Evolutionary conservation across 1,140 invertebrate species (phyloP).

Genomic region (Camponotus vicinus): DNA sequence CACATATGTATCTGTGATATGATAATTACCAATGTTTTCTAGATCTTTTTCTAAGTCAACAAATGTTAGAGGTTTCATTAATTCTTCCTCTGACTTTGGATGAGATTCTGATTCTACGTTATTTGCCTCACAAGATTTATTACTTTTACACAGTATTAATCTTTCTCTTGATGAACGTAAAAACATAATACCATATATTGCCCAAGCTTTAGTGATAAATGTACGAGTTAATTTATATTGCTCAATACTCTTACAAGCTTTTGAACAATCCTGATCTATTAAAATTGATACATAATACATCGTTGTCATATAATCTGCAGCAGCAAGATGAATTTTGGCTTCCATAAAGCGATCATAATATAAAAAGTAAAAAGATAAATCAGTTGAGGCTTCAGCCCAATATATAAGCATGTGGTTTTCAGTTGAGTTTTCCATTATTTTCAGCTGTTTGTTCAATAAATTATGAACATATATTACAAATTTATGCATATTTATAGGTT

Average conservation of each 20-base stretch:
- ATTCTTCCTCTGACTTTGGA: background rate
- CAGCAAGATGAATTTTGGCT: background rate
- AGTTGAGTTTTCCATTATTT: background rate
- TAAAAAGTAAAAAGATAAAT: background rate
- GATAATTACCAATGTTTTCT: background rate
- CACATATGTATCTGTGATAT: background rate
- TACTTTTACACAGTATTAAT: background rate
- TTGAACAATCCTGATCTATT: background rate
- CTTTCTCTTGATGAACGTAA: background rate
- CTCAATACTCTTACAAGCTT: too few species aligned
- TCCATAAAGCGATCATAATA: background rate
- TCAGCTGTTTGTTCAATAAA: background rate
- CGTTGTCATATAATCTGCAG: background rate
- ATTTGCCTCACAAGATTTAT: background rate
- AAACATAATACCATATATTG: background rate
- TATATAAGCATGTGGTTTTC: too few species aligned
- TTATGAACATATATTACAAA: background rate
- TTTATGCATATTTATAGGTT: background rate
- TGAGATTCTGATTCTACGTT: background rate
- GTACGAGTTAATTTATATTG: too few species aligned
- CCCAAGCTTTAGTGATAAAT: background rate
- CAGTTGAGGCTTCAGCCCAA: background rate
- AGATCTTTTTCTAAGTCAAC: background rate
- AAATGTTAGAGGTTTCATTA: background rate
- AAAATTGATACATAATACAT: background rate